These are phyloP conservation scores for Phoeniculus purpureus DNA, from an alignment of 2,797 vertebrate species.

Conservation along the genomic window DNA sequence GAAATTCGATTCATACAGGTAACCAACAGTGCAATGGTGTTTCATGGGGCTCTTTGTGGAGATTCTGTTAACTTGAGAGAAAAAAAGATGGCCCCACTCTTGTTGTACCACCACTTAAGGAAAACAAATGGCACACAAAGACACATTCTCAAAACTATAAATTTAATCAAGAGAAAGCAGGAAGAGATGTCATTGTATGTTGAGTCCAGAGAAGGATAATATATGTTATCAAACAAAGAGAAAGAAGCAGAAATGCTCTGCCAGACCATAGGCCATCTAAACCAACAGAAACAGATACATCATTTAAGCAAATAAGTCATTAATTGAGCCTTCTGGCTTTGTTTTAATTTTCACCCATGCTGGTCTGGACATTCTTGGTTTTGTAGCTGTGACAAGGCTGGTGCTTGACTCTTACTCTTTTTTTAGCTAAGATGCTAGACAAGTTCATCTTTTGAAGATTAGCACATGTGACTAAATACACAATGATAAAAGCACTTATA, in stretches of 20 bases:
- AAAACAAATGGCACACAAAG: background rate
- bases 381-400: constrained; percentile 33
- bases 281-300: background rate
- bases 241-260: background rate
- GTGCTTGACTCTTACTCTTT: constrained; percentile 23
- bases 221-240: background rate
- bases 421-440: constrained; percentile 36
- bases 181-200: background rate
- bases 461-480: constrained; percentile 54
- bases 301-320: constrained; percentile 15
- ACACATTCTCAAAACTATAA: constrained; percentile 28
- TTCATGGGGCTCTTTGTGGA: background rate
- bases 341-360: background rate
- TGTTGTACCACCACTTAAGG: background rate
- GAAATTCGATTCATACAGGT: background rate
- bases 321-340: background rate
- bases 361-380: constrained; percentile 21
- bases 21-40: background rate
- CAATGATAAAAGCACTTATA: constrained; percentile 64
- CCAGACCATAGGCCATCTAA: background rate
- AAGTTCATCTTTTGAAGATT: constrained; percentile 65
- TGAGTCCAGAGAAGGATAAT: background rate
- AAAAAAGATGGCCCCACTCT: background rate
- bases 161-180: constrained; percentile 21
- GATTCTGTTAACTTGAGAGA: background rate